Percentiles rank a stretch among this genome's conserved stretches.
Conservation (phyloP, 2,797 vertebrate species). For the Pangasius mekongensis region DNA sequence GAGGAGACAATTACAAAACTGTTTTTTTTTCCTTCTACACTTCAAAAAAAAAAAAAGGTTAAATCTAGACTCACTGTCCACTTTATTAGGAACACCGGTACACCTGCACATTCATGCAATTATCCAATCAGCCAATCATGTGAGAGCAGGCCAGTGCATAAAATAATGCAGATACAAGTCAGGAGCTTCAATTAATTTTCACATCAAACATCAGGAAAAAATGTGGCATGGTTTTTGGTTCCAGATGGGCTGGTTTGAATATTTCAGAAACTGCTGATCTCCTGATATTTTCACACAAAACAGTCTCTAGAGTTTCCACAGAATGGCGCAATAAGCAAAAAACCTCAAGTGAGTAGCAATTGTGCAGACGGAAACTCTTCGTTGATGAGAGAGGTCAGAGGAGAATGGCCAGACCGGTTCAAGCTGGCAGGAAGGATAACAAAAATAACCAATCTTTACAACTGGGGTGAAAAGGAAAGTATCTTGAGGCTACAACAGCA, state of each 20-base stretch:
- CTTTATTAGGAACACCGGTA: no score
- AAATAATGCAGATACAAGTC: no score
- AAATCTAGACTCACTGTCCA: neutral
- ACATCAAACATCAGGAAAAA: no score
- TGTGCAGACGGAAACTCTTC: neutral
- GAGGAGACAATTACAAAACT: no score
- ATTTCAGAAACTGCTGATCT: neutral
- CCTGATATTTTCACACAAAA: neutral
- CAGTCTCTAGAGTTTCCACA: neutral
- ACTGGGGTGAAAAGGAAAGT: neutral
- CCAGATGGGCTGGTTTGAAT: neutral
- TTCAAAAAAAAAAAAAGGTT: neutral
- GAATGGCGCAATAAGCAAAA: neutral
- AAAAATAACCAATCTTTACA: neutral
- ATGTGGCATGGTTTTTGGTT: no score
- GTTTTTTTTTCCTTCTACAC: no score
- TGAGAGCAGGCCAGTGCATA: no score
- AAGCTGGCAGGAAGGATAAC: neutral
- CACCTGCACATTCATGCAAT: no score
- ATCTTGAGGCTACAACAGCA: neutral
- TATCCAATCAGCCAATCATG: no score
- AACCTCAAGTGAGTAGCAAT: neutral
- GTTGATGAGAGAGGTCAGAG: neutral
- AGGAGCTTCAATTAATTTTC: no score
- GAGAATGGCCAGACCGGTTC: neutral